Evolutionary conservation across 2,797 vertebrate genomes (phyloP).

Genomic region (Fratercula arctica): DNA sequence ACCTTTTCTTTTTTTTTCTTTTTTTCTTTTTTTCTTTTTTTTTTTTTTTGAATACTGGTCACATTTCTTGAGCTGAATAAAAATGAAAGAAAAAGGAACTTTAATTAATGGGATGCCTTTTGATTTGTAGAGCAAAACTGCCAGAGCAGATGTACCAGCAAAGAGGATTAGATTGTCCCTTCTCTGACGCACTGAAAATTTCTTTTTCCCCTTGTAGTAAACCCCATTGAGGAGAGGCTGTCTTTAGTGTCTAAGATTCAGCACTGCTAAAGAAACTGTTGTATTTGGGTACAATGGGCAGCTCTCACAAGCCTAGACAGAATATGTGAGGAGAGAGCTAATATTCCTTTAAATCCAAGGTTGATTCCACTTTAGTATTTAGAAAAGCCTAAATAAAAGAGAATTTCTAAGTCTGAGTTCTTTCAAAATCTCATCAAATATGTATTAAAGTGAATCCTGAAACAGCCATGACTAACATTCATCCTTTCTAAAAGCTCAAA

Average conservation of each 20-base stretch:
- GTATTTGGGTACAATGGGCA: constrained; percentile 84
- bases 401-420: constrained; percentile 52
- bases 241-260: constrained; percentile 85
- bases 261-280: constrained; percentile 84
- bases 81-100: constrained; percentile 84
- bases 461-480: constrained; percentile 29
- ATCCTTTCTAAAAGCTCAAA: constrained; percentile 38
- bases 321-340: constrained; percentile 88
- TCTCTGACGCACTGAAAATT: constrained; percentile 83
- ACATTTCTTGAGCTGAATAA: constrained; percentile 86
- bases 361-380: constrained; percentile 66
- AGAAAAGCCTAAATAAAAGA: constrained; percentile 69
- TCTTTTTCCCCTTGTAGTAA: constrained; percentile 80
- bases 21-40: constrained; percentile 13
- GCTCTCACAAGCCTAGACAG: constrained; percentile 82
- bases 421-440: constrained; percentile 67
- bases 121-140: constrained; percentile 87
- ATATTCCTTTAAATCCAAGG: constrained; percentile 77
- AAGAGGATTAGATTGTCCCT: constrained; percentile 91
- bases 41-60: constrained; percentile 74
- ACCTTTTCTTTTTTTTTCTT: background rate
- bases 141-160: constrained; percentile 87
- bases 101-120: constrained; percentile 88
- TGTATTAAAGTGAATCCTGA: constrained; percentile 64
- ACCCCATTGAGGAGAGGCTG: constrained; percentile 84